Evolutionary conservation across 1,140 invertebrate species (phyloP).

Genomic region (Temnothorax longispinosus): DNA sequence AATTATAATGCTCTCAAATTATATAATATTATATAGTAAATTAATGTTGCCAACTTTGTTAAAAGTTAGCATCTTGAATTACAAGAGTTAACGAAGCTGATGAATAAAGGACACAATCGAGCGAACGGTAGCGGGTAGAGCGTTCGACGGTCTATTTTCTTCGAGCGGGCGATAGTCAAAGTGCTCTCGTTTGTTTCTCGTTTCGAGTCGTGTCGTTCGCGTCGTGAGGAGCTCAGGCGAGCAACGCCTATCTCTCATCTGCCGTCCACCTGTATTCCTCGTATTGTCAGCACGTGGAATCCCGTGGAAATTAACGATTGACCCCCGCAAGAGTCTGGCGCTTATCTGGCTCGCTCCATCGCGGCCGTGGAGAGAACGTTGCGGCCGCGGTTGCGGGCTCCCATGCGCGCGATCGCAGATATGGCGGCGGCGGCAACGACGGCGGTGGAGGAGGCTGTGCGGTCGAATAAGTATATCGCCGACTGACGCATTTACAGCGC

Average conservation of each 20-base stretch:
- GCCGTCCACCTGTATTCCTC: slow-evolving; percentile 84
- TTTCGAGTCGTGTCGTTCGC: slow-evolving; percentile 80
- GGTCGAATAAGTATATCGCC: slow-evolving; percentile 73
- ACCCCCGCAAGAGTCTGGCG: slow-evolving; percentile 67
- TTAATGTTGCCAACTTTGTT: background rate
- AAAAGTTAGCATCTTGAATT: background rate
- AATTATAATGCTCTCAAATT: background rate
- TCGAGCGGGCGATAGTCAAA: slow-evolving; percentile 69
- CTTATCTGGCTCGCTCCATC: slow-evolving; percentile 73
- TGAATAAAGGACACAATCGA: slow-evolving; percentile 9
- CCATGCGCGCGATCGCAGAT: slow-evolving; percentile 72
- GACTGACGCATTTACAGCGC: slow-evolving; percentile 54
- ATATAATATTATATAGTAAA: background rate
- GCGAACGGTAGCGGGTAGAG: slow-evolving; percentile 1
- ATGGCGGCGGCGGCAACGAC: slow-evolving; percentile 33
- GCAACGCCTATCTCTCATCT: slow-evolving; percentile 81
- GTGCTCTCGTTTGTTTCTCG: slow-evolving; percentile 85
- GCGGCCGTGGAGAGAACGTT: slow-evolving; percentile 58
- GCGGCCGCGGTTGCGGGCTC: slow-evolving; percentile 32
- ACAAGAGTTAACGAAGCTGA: background rate
- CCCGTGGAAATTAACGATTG: slow-evolving; percentile 82
- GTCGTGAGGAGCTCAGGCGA: slow-evolving; percentile 77
- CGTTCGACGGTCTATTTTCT: slow-evolving; percentile 15
- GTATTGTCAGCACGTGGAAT: slow-evolving; percentile 81
- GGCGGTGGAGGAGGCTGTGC: slow-evolving; percentile 52